phyloP scores from a whole-genome alignment of 2,797 vertebrate genomes.

The Bothrops alternatus region DNA sequence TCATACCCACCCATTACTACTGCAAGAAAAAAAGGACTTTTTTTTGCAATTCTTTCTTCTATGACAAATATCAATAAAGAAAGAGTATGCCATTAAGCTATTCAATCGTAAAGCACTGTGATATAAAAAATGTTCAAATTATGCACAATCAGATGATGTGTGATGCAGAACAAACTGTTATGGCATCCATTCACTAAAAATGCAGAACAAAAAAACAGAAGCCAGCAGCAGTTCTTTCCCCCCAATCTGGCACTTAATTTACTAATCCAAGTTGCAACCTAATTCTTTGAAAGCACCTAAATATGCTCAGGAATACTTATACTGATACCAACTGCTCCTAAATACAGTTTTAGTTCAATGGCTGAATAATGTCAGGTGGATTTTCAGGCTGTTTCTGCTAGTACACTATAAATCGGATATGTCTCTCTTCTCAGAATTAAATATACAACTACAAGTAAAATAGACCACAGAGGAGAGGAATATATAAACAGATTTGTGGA shows the following conservation, averaged over 20 bases:
- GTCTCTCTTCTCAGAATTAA: neutral
- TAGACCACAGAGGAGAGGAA: neutral
- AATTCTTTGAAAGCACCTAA: neutral
- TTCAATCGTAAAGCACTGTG: constrained; percentile 47
- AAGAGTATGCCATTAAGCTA: constrained; percentile 39
- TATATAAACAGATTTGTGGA: neutral
- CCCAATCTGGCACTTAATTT: constrained; percentile 49
- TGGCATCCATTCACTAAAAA: constrained; percentile 57
- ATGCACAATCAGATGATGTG: constrained; percentile 53
- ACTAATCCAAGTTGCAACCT: constrained; percentile 41
- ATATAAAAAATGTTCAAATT: constrained; percentile 59
- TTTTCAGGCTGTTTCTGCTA: neutral
- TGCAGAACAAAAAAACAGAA: constrained; percentile 54
- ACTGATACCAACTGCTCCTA: fast-evolving
- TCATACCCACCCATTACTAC: neutral
- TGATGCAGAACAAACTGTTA: constrained; percentile 52
- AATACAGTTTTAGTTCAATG: neutral
- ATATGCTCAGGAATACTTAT: neutral
- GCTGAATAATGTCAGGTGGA: neutral
- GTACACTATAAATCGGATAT: neutral
- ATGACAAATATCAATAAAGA: neutral
- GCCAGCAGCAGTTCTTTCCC: constrained; percentile 54
- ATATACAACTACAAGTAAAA: neutral
- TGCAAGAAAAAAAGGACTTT: neutral
- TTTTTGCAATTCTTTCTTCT: neutral